Evolutionary conservation across 2,113 vertebrate species (phyloP), one percentile per base, ranked within the genome.

Genomic region (Protobothrops flavoviridis): DNA sequence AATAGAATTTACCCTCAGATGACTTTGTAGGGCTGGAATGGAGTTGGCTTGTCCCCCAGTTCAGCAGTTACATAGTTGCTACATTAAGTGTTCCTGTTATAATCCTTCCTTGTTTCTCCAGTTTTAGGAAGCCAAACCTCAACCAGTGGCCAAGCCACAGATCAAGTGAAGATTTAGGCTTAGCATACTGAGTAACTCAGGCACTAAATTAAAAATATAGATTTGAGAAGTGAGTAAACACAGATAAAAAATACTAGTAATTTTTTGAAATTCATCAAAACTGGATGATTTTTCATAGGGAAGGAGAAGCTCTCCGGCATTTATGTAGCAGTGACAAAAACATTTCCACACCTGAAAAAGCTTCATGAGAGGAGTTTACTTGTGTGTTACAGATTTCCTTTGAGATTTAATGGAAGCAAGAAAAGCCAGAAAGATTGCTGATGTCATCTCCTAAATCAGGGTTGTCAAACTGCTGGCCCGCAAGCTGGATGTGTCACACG

Each of bases 11-110:
- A 91, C 43, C 87, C 93, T 56, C 90, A 33, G 64, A 20, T 8
- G 26, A 33, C 1, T 20, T 55, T 91, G 94, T 87, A 39, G 33
- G 52, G 0, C 23, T 21, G 17, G 90, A 88, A 87, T 1, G 15
- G 85, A 45, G 1, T 91, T 57, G 48, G 17, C 81, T 5, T 50
- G 52, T 93, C 52, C 9, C 33, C 59, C 55, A 57, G 59, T 0
- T 21, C n/a, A 90, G 91, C 45, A 59, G 1, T 87, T n/a, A 13
- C 0, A 20, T 74, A 50, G 21, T 53, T 88, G 26, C 39, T 17
- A 21, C 89, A 23, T 9, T n/a, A 85, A 0, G 0, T 1, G 12
- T 48, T 2, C 50, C 10, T 92, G 21, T 52, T 29, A 39, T 21
- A 5, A 64, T 48, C 26, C 61, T 33, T 52, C 11, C n/a, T 61